A percentile compares a stretch with the other conserved stretches of the same genome.
phyloP scores from a whole-genome alignment of 2,888 invertebrate species.

The Sarcophaga variegata region DNA sequence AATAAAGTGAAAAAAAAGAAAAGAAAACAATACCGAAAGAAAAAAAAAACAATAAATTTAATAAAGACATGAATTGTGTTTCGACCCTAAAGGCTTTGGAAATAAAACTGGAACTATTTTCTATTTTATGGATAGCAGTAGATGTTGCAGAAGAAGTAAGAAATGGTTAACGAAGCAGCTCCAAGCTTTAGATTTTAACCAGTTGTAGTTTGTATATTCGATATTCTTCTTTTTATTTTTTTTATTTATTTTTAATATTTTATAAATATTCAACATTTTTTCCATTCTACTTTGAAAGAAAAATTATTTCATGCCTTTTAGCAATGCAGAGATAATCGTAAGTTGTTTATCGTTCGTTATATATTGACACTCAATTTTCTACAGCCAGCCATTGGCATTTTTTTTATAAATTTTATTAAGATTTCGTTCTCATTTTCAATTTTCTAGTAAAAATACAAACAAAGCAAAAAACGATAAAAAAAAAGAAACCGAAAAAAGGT shows the following conservation, averaged over 20 bases:
- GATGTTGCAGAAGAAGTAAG: not conserved
- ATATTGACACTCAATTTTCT: constrained; percentile 63
- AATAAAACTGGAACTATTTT: not conserved
- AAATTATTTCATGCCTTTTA: constrained; percentile 42
- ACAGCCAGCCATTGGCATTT: constrained; percentile 41
- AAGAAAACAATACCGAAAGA: not conserved
- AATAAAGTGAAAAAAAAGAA: no score
- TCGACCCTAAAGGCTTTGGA: constrained; percentile 26
- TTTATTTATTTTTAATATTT: not conserved
- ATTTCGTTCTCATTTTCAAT: not conserved
- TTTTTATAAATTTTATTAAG: constrained; percentile 50
- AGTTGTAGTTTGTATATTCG: no score
- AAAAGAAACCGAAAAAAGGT: no score
- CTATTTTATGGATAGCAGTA: not conserved
- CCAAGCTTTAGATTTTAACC: no score
- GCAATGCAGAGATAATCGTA: constrained; percentile 64
- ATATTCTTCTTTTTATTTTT: not conserved
- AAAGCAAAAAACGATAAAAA: not conserved
- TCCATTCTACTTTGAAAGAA: constrained; percentile 18
- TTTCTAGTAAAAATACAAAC: not conserved
- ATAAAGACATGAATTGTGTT: constrained; percentile 48
- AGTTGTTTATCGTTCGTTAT: constrained; percentile 53
- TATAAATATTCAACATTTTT: constrained; percentile 20
- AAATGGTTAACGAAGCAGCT: not conserved
- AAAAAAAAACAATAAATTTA: constrained; percentile 44